Base-by-base conservation (phyloP, 2,888 invertebrate species). In the Pachliopta kotzebuea region DNA sequence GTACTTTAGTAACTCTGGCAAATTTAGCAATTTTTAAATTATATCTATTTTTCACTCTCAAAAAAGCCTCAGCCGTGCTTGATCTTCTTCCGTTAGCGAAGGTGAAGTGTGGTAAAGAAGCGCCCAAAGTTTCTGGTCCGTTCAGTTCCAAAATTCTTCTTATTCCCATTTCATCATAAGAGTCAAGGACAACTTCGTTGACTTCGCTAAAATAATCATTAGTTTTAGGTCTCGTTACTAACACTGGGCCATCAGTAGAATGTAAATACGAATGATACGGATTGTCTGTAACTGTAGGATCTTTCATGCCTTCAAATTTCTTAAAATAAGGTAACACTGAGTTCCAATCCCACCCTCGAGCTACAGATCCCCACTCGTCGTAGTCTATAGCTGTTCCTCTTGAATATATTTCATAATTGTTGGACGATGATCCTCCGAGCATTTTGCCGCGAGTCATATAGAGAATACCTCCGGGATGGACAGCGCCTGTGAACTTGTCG, bases 51-150 rank as follows among this genome's bases (percentile, higher is more conserved):
- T 77, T 79, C 18, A 67, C 70, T 37, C 77, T 74, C 52, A 90
- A 70, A 71, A 85, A 90, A 7, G 83, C 80, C 68, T 90, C 89
- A 0, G 86, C 88, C 9, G 86, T 84, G 60, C 90, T 89, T 0
- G 83, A 88, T 69, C 90, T 72, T 66, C 85, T 79, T 7, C 86
- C 85, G 52, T 83, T 72, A 4, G 76, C 74, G 52, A 86, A 78
- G 17, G 76, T 80, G 42, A 72, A 76, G 65, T 80, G 80, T 24
- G 78, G 77, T 42, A 61, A 65, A 14, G 78, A 68, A 8, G 73
- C 76, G 0, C 79, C 80, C 0, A 74, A 50, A 31, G 65, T 61
- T 49, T 79, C 76, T 0, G 74, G 71, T 1, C 80, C 80, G 56
- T 76, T 78, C 21, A 71, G 69, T 64, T 80, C 80, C 42, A 75